Percentiles rank a stretch among this genome's conserved stretches.
Evolutionary conservation across 2,113 vertebrate genomes (phyloP).

Genomic region (Motacilla alba): DNA sequence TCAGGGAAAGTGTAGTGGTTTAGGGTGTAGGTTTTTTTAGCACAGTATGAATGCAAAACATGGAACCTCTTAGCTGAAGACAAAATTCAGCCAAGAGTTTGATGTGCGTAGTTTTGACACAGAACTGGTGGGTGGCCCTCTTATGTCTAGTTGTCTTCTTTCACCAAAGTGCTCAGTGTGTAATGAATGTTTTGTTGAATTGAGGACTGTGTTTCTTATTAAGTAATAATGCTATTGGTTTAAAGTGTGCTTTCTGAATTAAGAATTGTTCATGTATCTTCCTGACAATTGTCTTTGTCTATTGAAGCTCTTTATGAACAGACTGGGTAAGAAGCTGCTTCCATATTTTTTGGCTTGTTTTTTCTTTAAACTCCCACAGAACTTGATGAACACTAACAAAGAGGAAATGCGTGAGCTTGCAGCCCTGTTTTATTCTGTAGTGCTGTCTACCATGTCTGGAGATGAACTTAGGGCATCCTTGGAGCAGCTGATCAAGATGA

Average conservation of each 20-base stretch:
- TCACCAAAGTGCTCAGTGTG: accelerated
- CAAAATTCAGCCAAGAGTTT: neutral
- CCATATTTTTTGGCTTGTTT: neutral
- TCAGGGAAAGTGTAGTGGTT: neutral
- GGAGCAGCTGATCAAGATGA: slow-evolving; percentile 90
- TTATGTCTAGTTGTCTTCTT: neutral
- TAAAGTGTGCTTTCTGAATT: neutral
- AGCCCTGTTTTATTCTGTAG: slow-evolving; percentile 91
- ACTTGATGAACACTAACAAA: slow-evolving; percentile 94
- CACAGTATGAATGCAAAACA: neutral
- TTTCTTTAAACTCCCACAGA: slow-evolving; percentile 65
- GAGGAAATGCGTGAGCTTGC: slow-evolving; percentile 97
- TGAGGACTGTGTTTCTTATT: neutral
- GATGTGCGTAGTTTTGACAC: accelerated
- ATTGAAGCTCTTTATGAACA: neutral
- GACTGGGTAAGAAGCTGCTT: neutral
- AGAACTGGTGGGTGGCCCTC: neutral
- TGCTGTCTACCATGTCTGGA: slow-evolving; percentile 89
- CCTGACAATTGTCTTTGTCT: neutral
- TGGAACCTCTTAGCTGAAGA: neutral
- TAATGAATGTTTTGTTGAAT: neutral
- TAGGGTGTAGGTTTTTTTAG: neutral
- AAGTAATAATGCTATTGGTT: neutral
- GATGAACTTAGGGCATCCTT: slow-evolving; percentile 86
- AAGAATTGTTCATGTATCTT: neutral